Evolutionary conservation across 2,888 invertebrate genomes (phyloP), one percentile per base, ranked within the genome.

Genomic region (Hirtodrosophila trivittata): DNA sequence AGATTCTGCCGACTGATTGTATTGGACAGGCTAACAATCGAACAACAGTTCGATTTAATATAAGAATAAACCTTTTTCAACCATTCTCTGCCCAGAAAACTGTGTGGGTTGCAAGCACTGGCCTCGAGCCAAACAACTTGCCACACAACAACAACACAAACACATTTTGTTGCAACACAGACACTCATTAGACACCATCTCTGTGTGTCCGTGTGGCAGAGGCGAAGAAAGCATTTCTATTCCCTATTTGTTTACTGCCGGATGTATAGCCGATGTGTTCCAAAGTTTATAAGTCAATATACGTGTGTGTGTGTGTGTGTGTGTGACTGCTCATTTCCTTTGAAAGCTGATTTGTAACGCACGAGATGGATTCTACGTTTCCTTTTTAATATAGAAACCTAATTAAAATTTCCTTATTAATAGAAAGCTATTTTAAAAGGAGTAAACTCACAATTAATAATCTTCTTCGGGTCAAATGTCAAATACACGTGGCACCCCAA

Each of bases 241-340:
- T 3, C 3, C 26, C 9, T 54, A 54, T 54, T 54, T 45, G 45
- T 30, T 46, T 32, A 55, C 28, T 30, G 46, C 30, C 45, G 54
- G 54, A 55, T 32, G 16, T 55, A 9, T 6, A 1, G 26, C 1
- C 10, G 28, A 16, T 25, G 6, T 35, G 16, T 21, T 21, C 5
- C 18, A 5, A 21, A 21, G 18, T 21, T 21, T 21, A 21, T 39
- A 32, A 41, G 16, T 41, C 14, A 47, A 56, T 56, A 18, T 35
- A 46, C 45, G 5, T 21, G 18, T 21, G 5, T 21, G 18, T 21
- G 18, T 21, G 5, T 21, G 5, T 21, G 18, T 21, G 5, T 21
- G 18, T 21, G 18, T 21, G 18, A 21, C 18, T 21, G 18, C 5
- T 38, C 21, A 14, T 49, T 26, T 37, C 35, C 38, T 43, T 57